phyloP scores from a whole-genome alignment of 2,888 invertebrate genomes.

The Iphiclides podalirius region DNA sequence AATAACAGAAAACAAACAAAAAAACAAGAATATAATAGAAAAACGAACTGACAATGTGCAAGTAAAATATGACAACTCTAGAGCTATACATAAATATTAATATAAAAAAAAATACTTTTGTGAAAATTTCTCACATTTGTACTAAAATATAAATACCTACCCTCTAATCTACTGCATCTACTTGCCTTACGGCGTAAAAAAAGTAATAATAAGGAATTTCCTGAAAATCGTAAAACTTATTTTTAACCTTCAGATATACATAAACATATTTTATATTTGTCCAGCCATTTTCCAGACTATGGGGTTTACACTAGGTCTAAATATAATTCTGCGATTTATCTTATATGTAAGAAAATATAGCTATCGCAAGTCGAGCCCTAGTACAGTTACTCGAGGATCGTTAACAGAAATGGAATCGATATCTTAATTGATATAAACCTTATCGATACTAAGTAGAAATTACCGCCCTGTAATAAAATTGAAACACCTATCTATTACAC shows the following conservation, averaged over 20 bases:
- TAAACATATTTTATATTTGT: constrained; percentile 3
- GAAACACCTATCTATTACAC: constrained; percentile 16
- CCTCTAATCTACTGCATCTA: background rate
- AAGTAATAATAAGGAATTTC: background rate
- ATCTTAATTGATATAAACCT: background rate
- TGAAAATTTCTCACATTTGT: constrained; percentile 15
- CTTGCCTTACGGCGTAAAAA: background rate
- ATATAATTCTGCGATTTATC: background rate
- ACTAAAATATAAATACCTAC: constrained; percentile 22
- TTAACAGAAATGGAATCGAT: constrained; percentile 2
- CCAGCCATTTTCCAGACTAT: background rate
- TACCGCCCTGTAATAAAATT: constrained; percentile 23
- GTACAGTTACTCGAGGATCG: constrained; percentile 3
- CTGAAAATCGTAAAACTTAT: background rate
- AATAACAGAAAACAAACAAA: background rate
- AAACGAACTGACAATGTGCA: background rate
- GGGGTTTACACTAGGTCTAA: background rate
- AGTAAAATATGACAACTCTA: background rate
- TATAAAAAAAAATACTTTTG: constrained; percentile 2
- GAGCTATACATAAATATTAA: background rate
- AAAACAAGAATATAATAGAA: background rate
- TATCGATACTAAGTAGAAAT: constrained; percentile 15
- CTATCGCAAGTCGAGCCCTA: constrained; percentile 5
- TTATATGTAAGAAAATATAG: constrained; percentile 14
- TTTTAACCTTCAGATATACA: constrained; percentile 7